A percentile compares a stretch with the other conserved stretches of the same genome.
Conservation (phyloP, 2,797 vertebrate genomes). For the Aulostomus chinensis region DNA sequence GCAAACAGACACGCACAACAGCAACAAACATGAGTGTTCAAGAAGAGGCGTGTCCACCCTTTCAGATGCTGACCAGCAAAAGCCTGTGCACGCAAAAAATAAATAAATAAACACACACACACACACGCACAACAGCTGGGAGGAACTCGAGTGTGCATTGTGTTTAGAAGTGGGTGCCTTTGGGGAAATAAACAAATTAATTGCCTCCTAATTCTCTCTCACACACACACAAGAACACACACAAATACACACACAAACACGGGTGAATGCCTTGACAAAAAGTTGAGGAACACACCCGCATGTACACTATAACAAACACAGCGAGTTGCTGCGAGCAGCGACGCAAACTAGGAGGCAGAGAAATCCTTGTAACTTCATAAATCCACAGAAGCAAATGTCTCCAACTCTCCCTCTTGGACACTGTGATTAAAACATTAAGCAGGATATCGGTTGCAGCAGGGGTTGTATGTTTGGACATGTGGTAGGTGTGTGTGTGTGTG, state of each 20-base stretch:
- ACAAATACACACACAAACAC: slow-evolving; percentile 1
- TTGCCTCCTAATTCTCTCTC: slow-evolving; percentile 23
- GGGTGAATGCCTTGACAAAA: neutral
- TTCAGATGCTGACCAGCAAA: neutral
- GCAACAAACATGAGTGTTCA: no score
- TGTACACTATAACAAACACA: slow-evolving; percentile 7
- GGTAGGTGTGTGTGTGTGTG: slow-evolving; percentile 3
- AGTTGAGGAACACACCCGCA: neutral
- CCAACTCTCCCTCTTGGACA: neutral
- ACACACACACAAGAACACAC: neutral
- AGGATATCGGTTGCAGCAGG: slow-evolving; percentile 13
- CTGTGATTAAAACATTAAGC: slow-evolving; percentile 39
- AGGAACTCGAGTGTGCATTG: neutral
- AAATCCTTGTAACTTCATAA: slow-evolving; percentile 5
- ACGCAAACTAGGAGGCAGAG: slow-evolving; percentile 28
- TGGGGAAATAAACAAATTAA: slow-evolving; percentile 53
- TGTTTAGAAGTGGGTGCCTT: slow-evolving; percentile 26
- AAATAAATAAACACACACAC: no score
- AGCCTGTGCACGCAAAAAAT: no score
- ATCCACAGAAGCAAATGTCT: neutral
- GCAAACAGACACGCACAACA: slow-evolving; percentile 64
- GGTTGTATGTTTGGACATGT: slow-evolving; percentile 23
- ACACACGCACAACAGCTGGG: slow-evolving; percentile 6
- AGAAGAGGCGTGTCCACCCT: neutral
- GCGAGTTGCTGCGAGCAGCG: slow-evolving; percentile 5